Percentiles rank a stretch among this genome's conserved stretches.
These are phyloP conservation scores for Aurelia coerulea DNA, from an alignment of 30 jellyfish, hydroid and myxozoan species.

Conservation along the genomic window DNA sequence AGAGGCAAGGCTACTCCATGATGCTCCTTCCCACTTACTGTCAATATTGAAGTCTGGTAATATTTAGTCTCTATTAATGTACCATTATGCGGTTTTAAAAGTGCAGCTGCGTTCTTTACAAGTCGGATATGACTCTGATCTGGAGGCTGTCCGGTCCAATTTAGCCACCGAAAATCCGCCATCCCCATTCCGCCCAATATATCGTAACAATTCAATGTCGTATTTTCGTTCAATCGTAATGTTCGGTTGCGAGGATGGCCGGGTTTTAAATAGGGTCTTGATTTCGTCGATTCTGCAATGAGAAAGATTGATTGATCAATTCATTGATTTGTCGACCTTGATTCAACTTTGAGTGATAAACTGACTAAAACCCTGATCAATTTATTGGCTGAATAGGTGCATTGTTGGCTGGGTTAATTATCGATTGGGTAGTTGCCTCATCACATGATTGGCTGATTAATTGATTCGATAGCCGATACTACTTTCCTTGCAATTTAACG, in stretches of 20 bases:
- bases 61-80: constrained; percentile 48
- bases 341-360: no score
- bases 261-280: constrained; percentile 78
- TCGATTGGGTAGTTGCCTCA: no score
- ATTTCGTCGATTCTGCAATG: constrained; percentile 62
- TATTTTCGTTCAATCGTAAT: constrained; percentile 34
- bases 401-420: no score
- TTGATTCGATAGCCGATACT: no score
- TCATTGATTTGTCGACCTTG: no score
- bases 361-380: no score
- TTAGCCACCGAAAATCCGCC: constrained; percentile 94
- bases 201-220: constrained; percentile 82
- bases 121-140: neutral
- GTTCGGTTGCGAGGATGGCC: constrained; percentile 77
- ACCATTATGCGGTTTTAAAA: constrained; percentile 36
- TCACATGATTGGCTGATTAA: no score
- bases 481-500: no score
- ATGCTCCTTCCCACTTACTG: constrained; percentile 13
- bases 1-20: constrained; percentile 85
- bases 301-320: neutral
- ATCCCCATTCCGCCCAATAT: constrained; percentile 75
- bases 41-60: constrained; percentile 33
- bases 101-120: constrained; percentile 33
- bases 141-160: constrained; percentile 81
- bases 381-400: no score